Evolutionary conservation across 2,797 vertebrate species (phyloP).

Genomic region (Lacerta bilineata): DNA sequence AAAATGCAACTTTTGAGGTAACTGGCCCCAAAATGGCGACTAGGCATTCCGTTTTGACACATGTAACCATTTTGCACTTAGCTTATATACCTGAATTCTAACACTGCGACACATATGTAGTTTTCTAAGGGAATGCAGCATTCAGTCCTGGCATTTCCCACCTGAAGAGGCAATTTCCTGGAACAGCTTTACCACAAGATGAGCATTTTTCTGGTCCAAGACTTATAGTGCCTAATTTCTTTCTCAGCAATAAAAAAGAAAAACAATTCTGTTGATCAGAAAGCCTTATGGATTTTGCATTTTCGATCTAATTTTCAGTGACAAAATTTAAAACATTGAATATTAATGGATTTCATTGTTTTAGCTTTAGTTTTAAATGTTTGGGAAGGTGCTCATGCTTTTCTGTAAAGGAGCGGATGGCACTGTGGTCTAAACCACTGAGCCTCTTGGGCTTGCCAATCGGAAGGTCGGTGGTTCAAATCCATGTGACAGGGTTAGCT

Average conservation of each 20-base stretch:
- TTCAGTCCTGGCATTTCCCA: background rate
- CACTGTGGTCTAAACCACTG: no score
- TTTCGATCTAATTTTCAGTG: background rate
- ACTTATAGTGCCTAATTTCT: background rate
- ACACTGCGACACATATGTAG: no score
- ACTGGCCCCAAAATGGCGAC: no score
- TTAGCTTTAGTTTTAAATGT: conserved; percentile 1
- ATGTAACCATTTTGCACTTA: no score
- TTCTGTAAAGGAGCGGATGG: no score
- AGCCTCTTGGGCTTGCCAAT: no score
- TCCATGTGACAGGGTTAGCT: no score
- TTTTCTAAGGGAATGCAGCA: background rate
- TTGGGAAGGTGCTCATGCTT: background rate
- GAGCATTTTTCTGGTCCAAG: background rate
- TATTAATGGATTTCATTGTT: background rate
- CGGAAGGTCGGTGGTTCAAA: no score
- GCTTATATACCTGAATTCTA: no score
- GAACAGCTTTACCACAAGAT: background rate
- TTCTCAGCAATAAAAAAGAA: background rate
- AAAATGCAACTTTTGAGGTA: no score
- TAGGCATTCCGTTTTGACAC: no score
- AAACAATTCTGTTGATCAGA: background rate
- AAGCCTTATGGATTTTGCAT: background rate
- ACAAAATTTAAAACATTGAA: background rate
- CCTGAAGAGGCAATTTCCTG: background rate